Percentiles rank a stretch among this genome's conserved stretches.
Evolutionary conservation across 2,888 invertebrate genomes (phyloP).

Genomic region (Caradrina clavipalpis): DNA sequence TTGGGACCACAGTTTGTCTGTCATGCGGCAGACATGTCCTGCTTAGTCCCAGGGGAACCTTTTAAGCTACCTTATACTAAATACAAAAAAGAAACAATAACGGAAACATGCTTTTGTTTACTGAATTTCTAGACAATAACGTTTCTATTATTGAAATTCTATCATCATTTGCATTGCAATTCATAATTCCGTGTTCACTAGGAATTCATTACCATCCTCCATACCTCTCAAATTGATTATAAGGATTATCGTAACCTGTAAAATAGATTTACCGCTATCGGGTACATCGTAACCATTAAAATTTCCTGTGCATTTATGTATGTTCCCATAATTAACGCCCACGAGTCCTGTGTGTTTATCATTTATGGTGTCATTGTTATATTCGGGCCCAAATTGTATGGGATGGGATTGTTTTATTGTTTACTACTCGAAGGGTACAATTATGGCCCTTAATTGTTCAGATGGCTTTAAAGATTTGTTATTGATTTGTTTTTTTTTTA

Average conservation of each 20-base stretch:
- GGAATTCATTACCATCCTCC: conserved; percentile 18
- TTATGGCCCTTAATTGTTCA: conserved; percentile 68
- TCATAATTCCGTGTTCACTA: not conserved
- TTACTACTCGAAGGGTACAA: conserved; percentile 63
- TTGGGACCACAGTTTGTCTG: too few relatives aligned
- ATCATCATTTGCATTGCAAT: conserved; percentile 13
- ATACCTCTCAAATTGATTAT: conserved; percentile 19
- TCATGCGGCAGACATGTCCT: too few relatives aligned
- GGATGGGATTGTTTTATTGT: conserved; percentile 69
- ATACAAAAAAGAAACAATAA: too few relatives aligned
- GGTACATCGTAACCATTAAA: conserved; percentile 44
- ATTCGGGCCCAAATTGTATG: conserved; percentile 51
- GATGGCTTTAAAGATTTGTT: conserved; percentile 59
- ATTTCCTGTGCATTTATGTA: too few relatives aligned
- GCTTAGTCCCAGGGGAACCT: too few relatives aligned
- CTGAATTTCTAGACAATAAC: too few relatives aligned
- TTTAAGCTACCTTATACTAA: too few relatives aligned
- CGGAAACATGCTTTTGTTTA: too few relatives aligned
- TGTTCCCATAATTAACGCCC: conserved; percentile 62
- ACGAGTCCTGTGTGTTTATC: conserved; percentile 65
- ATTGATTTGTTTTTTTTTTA: conserved; percentile 53
- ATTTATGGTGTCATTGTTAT: conserved; percentile 66
- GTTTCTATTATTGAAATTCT: too few relatives aligned
- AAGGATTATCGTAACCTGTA: conserved; percentile 32
- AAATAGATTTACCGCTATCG: conserved; percentile 46